A percentile compares a stretch with the other conserved stretches of the same genome.
Conservation (phyloP, 2,797 vertebrate genomes). For the Intellagama lesueurii region DNA sequence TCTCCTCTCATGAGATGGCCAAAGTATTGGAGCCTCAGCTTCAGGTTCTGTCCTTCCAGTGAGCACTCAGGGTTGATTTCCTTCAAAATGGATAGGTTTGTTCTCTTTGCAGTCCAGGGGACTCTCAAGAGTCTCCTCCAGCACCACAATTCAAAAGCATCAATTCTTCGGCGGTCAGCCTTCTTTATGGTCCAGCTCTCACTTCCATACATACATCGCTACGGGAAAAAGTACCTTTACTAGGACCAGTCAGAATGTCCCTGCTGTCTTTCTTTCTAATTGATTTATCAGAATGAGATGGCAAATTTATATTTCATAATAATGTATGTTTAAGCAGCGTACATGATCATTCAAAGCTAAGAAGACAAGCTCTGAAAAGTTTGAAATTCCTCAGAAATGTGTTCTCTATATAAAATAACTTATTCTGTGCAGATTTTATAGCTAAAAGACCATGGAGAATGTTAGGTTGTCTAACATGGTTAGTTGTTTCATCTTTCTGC, state of each 20-base stretch:
- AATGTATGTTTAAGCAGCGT: not conserved
- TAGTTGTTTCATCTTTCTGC: not conserved
- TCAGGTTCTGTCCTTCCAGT: too few species aligned
- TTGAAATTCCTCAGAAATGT: not conserved
- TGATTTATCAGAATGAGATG: not conserved
- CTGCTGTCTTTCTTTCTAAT: not conserved
- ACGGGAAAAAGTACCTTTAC: too few species aligned
- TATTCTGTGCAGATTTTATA: slow-evolving; percentile 6
- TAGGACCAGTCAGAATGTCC: not conserved
- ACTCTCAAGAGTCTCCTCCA: too few species aligned
- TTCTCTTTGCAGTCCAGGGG: too few species aligned
- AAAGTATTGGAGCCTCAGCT: too few species aligned
- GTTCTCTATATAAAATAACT: not conserved
- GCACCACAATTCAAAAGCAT: too few species aligned
- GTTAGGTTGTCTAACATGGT: not conserved
- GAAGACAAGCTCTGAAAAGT: not conserved
- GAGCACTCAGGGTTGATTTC: too few species aligned
- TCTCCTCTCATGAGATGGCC: too few species aligned
- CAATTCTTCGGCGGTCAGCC: too few species aligned
- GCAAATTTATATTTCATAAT: not conserved
- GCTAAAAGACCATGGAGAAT: not conserved
- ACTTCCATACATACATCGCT: too few species aligned
- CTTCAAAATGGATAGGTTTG: too few species aligned
- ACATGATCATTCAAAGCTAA: slow-evolving; percentile 18
- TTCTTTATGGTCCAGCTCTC: too few species aligned